Conservation (phyloP, 2,113 vertebrate species). For the Ptychochromis oligacanthus region DNA sequence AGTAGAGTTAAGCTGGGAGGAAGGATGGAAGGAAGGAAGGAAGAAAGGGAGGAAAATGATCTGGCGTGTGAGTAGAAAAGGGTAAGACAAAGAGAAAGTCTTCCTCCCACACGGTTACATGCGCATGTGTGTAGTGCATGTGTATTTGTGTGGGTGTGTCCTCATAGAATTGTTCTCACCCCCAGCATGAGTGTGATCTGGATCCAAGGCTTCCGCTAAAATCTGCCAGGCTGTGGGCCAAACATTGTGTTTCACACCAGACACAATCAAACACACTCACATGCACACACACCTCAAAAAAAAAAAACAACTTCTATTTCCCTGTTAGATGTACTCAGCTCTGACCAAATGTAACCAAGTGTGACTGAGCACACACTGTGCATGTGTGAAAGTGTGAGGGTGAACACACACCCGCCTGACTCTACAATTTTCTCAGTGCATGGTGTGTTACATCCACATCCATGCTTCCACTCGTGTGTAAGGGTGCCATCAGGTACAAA, state of each 20-base stretch:
- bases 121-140: constrained; percentile 17
- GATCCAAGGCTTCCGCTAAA: constrained; percentile 52
- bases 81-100: constrained; percentile 3
- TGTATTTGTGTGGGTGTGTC: constrained; percentile 43
- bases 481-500: neutral
- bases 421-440: neutral
- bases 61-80: neutral
- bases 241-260: constrained; percentile 51
- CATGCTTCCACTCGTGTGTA: neutral
- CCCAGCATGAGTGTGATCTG: constrained; percentile 39
- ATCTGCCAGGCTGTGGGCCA: constrained; percentile 49
- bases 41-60: neutral
- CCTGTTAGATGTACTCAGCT: neutral
- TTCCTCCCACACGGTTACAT: constrained; percentile 41
- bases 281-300: constrained; percentile 4
- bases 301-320: constrained; percentile 13
- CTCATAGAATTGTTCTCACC: constrained; percentile 39
- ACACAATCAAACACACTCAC: constrained; percentile 9
- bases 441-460: neutral
- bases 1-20: neutral
- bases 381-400: neutral
- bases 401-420: neutral
- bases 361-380: neutral
- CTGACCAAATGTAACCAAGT: constrained; percentile 8
- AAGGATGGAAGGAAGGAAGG: neutral